Evolutionary conservation across 2,888 invertebrate species (phyloP).

Genomic region (Drosophila neonasuta): DNA sequence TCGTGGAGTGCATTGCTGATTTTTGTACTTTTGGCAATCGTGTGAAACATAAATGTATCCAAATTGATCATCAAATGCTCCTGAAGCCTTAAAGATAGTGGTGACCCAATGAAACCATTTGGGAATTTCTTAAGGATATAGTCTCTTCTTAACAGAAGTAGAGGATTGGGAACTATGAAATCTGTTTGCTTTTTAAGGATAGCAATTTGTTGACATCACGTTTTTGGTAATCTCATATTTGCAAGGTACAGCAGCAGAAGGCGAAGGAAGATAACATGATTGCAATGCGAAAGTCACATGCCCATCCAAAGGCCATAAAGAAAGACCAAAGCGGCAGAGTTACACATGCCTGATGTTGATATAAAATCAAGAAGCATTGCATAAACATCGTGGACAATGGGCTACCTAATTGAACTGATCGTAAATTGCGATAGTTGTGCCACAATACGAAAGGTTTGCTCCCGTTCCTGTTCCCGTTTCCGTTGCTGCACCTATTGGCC

Average conservation of each 20-base stretch:
- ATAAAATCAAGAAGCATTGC: conserved; percentile 65
- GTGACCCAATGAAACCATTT: conserved; percentile 62
- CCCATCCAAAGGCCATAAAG: conserved; percentile 59
- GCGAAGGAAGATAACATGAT: conserved; percentile 17
- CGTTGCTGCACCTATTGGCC: neutral
- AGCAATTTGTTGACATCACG: conserved; percentile 71
- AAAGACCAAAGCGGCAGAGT: conserved; percentile 47
- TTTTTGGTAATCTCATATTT: conserved; percentile 56
- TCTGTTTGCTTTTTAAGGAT: conserved; percentile 62
- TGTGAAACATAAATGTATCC: conserved; percentile 59
- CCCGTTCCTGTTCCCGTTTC: conserved; percentile 18
- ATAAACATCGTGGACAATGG: conserved; percentile 72
- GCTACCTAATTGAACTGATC: conserved; percentile 71
- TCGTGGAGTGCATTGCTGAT: conserved; percentile 13
- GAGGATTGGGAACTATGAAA: conserved; percentile 17
- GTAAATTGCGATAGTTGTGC: conserved; percentile 70
- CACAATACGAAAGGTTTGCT: conserved; percentile 43
- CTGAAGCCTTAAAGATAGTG: neutral
- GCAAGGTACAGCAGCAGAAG: neutral
- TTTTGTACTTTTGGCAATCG: conserved; percentile 44
- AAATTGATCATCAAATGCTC: conserved; percentile 53
- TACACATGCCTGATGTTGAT: conserved; percentile 64
- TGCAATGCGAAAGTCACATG: conserved; percentile 26
- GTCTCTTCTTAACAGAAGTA: conserved; percentile 14
- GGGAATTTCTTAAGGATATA: conserved; percentile 50